These are phyloP conservation scores for Egretta garzetta DNA, from an alignment of 2,113 vertebrate genomes.

Conservation along the genomic window DNA sequence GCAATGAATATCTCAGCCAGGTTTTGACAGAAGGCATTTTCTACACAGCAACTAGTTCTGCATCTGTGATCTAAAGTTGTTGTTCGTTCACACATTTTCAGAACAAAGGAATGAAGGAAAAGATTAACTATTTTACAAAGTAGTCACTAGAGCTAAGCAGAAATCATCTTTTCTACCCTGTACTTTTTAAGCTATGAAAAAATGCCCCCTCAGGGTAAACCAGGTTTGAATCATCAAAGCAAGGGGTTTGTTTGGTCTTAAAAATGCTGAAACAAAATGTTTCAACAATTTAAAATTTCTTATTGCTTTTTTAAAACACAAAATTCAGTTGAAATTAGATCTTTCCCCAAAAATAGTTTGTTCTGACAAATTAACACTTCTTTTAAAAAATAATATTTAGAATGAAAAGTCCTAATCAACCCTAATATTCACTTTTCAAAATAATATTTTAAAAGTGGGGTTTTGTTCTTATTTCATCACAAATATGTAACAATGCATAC, in stretches of 20 bases:
- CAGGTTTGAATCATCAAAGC: neutral
- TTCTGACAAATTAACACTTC: neutral
- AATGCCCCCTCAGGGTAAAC: accelerated
- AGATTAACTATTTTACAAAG: neutral
- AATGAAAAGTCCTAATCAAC: neutral
- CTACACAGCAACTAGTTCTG: neutral
- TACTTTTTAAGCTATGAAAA: neutral
- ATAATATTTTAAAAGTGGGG: neutral
- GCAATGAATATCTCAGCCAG: neutral
- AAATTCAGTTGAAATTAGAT: neutral
- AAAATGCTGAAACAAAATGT: neutral
- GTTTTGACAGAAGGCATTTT: neutral
- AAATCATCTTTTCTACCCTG: neutral
- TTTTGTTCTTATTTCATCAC: neutral
- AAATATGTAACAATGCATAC: neutral
- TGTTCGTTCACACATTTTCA: neutral
- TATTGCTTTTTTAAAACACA: neutral
- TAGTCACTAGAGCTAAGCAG: neutral
- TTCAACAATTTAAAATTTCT: neutral
- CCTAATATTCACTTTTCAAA: neutral
- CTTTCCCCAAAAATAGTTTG: neutral
- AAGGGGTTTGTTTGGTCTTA: accelerated
- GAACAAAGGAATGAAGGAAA: neutral
- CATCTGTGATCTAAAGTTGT: neutral
- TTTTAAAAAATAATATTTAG: neutral